Evolutionary conservation across 92 coral and sea anemone species (phyloP), one percentile per base, ranked within the genome.

Genomic region (Epizoanthus stellaris): DNA sequence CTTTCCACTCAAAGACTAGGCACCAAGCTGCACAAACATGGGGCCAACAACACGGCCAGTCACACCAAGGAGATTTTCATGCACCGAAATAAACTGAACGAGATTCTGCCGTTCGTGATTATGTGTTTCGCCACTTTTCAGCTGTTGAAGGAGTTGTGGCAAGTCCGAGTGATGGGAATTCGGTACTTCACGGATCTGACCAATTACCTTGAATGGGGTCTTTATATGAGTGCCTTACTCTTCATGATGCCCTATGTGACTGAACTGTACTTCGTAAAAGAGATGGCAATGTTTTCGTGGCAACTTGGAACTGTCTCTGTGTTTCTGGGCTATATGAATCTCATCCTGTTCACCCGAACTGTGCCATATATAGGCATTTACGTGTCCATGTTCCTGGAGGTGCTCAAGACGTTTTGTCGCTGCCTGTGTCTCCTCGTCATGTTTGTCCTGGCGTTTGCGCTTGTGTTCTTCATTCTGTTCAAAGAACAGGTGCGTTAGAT

Each of bases 311-410:
- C 87, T 14, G 62, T 89, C 20, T 89, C 91, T 17, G 76, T 93
- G 11, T 93, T 91, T 74, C 60, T 93, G 76, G 93, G 95, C 12
- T 93, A 92, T 73, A 75, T 91, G 68, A 81, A 91, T 58, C 62
- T 91, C 77, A 92, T 93, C 36, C 77, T 93, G 75, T 79, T 91
- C 66, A 59, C 84, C 17, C 91, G 88, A 67, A 91, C 89, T 47
- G 14, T 92, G 70, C 82, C 86, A 3, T 76, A 77, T 63, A 43
- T 93, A 1, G 97, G 97, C 21, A 71, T 93, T 75, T 93, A 93
- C 76, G 92, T 93, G 70, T 88, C 95, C 1, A 93, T 93, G 97
- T 93, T 93, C 53, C 82, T 91, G 13, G 95, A 91, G 81, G 92
- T 93, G 59, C 81, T 87, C 56, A 86, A 76, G 79, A 93, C 97